A percentile compares a stretch with the other conserved stretches of the same genome.
phyloP scores from a whole-genome alignment of 2,113 vertebrate genomes.

The Elephantulus edwardii region DNA sequence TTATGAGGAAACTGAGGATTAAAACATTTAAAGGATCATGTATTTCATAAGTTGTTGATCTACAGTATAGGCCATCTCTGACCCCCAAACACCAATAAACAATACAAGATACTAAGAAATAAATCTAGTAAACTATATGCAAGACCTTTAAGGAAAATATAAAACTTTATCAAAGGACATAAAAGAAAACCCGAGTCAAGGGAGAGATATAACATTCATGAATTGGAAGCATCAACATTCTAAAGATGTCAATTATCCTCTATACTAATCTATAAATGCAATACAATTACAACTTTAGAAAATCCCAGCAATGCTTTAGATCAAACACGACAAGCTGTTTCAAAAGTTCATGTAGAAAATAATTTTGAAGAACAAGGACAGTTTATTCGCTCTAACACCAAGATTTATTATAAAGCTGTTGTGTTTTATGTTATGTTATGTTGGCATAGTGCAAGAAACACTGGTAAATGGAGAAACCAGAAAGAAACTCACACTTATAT shows the following conservation, averaged over 20 bases:
- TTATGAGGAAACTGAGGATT: conserved; percentile 12
- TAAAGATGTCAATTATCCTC: conserved; percentile 17
- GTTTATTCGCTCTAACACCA: no score
- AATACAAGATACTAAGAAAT: not conserved
- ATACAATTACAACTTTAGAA: not conserved
- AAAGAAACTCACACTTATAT: fast-evolving
- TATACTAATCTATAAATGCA: not conserved
- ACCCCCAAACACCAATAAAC: conserved; percentile 5
- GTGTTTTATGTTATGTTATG: fast-evolving
- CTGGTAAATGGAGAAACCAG: not conserved
- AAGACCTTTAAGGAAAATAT: conserved; percentile 59
- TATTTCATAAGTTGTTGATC: not conserved
- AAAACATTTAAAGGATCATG: not conserved
- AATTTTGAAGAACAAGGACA: conserved; percentile 36
- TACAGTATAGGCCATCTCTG: not conserved
- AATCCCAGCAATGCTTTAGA: not conserved
- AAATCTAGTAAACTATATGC: conserved; percentile 57
- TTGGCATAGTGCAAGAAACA: not conserved
- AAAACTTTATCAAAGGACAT: conserved; percentile 43
- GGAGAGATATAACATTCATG: not conserved
- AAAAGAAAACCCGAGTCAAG: conserved; percentile 47
- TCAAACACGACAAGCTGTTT: not conserved
- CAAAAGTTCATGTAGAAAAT: not conserved
- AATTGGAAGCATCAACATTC: not conserved
- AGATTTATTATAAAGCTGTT: not conserved